These are phyloP conservation scores for Cololabis saira DNA, from an alignment of 2,113 vertebrate species.

Conservation along the genomic window DNA sequence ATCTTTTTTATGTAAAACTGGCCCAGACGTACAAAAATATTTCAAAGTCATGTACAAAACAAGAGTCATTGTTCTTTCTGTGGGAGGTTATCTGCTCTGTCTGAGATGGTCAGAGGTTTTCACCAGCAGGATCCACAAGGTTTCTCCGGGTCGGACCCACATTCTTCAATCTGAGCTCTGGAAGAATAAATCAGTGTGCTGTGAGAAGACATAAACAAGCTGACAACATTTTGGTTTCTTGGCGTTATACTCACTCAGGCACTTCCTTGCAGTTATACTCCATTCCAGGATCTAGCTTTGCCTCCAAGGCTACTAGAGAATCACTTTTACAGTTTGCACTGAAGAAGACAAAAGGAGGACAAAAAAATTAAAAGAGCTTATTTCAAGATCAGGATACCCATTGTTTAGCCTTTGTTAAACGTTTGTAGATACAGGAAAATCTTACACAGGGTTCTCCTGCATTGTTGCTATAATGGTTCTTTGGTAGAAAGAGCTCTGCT, in stretches of 20 bases:
- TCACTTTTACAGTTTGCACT: slow-evolving; percentile 65
- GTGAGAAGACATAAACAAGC: background rate
- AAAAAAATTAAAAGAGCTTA: rapidly evolving
- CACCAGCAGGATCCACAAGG: slow-evolving; percentile 67
- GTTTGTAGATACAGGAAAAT: background rate
- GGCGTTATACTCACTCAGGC: slow-evolving; percentile 56
- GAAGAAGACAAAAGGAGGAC: background rate
- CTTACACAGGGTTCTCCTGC: slow-evolving; percentile 58
- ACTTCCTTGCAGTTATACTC: slow-evolving; percentile 66
- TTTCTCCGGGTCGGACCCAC: slow-evolving; percentile 26
- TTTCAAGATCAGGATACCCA: no score
- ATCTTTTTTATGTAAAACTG: background rate
- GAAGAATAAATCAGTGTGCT: background rate
- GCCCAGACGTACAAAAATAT: background rate
- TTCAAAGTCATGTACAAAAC: background rate
- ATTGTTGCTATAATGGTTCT: no score
- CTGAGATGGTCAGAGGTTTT: background rate
- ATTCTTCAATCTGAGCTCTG: slow-evolving; percentile 58
- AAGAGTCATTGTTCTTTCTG: no score
- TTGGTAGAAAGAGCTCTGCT: no score
- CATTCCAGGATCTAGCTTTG: slow-evolving; percentile 43
- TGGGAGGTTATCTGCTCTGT: background rate
- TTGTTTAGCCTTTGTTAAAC: no score
- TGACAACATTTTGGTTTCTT: background rate
- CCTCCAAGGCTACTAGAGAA: slow-evolving; percentile 64